phyloP scores from a whole-genome alignment of 2,888 invertebrate species.

The Acleris emargana region DNA sequence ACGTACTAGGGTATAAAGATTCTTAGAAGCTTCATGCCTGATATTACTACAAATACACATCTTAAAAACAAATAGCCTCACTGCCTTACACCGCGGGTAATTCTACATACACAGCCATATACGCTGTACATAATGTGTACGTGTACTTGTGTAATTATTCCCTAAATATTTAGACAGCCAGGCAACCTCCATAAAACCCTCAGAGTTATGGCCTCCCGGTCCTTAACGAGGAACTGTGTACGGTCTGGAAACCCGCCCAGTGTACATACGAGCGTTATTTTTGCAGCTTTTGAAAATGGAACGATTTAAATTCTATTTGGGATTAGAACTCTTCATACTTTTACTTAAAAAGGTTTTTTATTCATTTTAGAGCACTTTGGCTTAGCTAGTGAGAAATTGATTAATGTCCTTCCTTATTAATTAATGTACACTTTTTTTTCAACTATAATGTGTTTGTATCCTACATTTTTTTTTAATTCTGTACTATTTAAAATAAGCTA shows the following conservation, averaged over 20 bases:
- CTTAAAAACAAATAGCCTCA: slow-evolving; percentile 32
- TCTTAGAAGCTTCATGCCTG: background rate
- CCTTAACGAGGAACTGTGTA: slow-evolving; percentile 47
- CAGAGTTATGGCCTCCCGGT: slow-evolving; percentile 58
- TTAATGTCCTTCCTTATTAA: too few species aligned
- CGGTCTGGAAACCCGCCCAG: slow-evolving; percentile 16
- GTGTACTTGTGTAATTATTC: slow-evolving; percentile 64
- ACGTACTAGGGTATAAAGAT: slow-evolving; percentile 15
- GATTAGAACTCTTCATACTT: too few species aligned
- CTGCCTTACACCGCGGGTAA: slow-evolving; percentile 15
- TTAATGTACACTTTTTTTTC: too few species aligned
- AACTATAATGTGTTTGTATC: too few species aligned
- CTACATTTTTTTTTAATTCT: too few species aligned
- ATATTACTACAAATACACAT: slow-evolving; percentile 17
- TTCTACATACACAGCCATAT: slow-evolving; percentile 4
- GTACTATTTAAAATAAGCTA: too few species aligned
- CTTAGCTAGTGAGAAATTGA: too few species aligned
- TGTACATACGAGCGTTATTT: slow-evolving; percentile 22
- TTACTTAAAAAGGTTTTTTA: too few species aligned
- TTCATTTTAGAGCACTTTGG: too few species aligned
- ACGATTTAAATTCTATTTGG: too few species aligned
- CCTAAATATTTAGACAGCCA: slow-evolving; percentile 66
- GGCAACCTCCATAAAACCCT: slow-evolving; percentile 58
- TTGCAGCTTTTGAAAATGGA: slow-evolving; percentile 24
- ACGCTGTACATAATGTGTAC: slow-evolving; percentile 42